Conservation (phyloP, 1,140 invertebrate genomes). For the Panagrolaimus sp. region DNA sequence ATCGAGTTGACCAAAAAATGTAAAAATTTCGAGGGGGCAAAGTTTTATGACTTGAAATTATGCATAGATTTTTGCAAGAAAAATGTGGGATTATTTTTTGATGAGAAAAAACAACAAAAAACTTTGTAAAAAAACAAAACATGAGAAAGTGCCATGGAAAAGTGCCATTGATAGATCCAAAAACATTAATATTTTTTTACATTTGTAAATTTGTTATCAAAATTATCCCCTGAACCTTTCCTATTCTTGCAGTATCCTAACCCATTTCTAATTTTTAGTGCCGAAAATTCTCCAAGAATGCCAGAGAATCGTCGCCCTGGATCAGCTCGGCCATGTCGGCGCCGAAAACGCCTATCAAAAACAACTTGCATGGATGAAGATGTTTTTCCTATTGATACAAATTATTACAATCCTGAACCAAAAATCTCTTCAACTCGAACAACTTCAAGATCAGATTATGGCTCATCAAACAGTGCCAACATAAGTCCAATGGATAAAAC, state of each 20-base stretch:
- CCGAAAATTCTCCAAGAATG: conserved; percentile 33
- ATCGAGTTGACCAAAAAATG: no score
- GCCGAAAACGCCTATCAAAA: conserved; percentile 12
- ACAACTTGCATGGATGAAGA: neutral
- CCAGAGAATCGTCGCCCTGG: conserved; percentile 23
- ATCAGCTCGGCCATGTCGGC: conserved; percentile 29
- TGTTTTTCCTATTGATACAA: neutral
- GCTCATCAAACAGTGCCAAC: neutral
- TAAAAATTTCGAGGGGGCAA: no score
- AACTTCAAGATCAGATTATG: neutral
- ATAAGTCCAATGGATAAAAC: conserved; percentile 6
- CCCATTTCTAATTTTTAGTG: conserved; percentile 27
- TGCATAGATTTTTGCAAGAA: no score
- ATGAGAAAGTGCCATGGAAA: neutral
- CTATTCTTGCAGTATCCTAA: neutral
- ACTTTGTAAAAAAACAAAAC: neutral
- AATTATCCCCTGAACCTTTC: neutral
- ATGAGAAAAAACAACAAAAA: neutral
- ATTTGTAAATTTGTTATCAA: neutral
- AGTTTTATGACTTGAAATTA: no score
- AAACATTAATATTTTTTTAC: no score
- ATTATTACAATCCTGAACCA: neutral
- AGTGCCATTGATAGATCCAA: neutral
- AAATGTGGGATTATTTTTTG: no score
- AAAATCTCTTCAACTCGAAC: neutral